Base-by-base conservation (phyloP, 1,140 invertebrate species). In the Cylas formicarius region DNA sequence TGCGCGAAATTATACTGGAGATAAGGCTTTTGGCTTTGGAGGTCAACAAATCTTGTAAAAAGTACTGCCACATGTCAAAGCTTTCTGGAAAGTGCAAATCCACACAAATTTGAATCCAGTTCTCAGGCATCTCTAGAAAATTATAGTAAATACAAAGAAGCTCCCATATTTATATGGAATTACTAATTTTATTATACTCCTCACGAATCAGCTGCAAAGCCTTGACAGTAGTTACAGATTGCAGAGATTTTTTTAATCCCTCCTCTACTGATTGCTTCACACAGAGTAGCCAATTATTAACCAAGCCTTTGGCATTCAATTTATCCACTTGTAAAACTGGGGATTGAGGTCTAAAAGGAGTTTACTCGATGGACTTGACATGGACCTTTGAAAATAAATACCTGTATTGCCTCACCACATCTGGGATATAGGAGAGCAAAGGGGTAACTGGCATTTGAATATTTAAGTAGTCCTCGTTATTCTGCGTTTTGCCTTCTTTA, bases 11-110 rank as follows among this genome's bases (percentile, higher is more conserved):
- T 38, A 80, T 77, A 10, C 65, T 67, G 17, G 69, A 68, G 27
- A 85, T 76, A n/a, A 86, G 76, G 32, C 67, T 71, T 66, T 83
- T 76, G 6, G 82, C 76, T 45, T 86, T 69, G 17, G 73, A 61
- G 2, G 82, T 82, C 17, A 87, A 68, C 1, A 84, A 58, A 6
- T 80, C 80, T 58, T 83, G 77, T 60, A 87, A 86, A 54, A 82
- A 80, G 26, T 77, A 74, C 9, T 74, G 70, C 81, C 86, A 90
- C 5, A 89, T 77, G 51, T 81, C 76, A 7, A 84, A 66, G 28
- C 66, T 67, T 24, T 65, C 54, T 8, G 75, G 68, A n/a, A 82
- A 67, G 24, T 71, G 66, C 4, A 78, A 63, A 7, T 75, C 68
- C 18, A 68, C 61, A 63, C 78, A 79, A 23, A 84, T 73, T 11